These are phyloP conservation scores for Connochaetes taurinus DNA, from an alignment of 2,113 vertebrate species.

Conservation along the genomic window DNA sequence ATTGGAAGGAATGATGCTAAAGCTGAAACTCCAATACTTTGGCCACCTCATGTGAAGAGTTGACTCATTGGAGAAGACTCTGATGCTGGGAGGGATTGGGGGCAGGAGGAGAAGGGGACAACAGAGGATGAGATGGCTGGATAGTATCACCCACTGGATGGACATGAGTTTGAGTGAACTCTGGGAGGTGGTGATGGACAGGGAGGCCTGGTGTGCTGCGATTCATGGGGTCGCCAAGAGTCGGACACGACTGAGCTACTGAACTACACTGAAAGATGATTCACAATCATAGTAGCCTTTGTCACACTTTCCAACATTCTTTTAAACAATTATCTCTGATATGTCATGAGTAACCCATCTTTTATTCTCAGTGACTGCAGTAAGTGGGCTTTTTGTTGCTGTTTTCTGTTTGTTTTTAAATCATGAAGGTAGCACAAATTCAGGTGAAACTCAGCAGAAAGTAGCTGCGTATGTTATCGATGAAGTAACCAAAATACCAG, in stretches of 20 bases:
- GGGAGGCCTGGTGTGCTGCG: no score
- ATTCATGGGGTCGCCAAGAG: no score
- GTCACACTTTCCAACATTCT: not conserved
- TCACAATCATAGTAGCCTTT: not conserved
- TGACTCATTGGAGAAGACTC: no score
- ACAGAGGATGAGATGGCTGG: no score
- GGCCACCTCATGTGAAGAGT: no score
- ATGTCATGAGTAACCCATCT: not conserved
- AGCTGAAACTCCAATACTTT: no score
- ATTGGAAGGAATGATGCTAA: no score
- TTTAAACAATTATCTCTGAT: not conserved
- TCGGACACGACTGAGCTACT: rapidly evolving
- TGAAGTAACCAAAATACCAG: not conserved
- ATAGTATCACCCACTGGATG: no score
- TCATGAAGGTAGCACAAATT: not conserved
- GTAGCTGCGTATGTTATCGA: not conserved
- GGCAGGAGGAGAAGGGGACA: no score
- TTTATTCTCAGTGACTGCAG: not conserved
- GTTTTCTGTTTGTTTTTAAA: not conserved
- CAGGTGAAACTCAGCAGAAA: not conserved
- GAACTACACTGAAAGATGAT: not conserved
- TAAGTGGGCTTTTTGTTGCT: not conserved
- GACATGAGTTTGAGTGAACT: no score
- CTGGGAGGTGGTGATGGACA: no score
- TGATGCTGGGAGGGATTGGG: no score